Evolutionary conservation across 2,888 invertebrate genomes (phyloP).

Genomic region (Orthosia cruda): DNA sequence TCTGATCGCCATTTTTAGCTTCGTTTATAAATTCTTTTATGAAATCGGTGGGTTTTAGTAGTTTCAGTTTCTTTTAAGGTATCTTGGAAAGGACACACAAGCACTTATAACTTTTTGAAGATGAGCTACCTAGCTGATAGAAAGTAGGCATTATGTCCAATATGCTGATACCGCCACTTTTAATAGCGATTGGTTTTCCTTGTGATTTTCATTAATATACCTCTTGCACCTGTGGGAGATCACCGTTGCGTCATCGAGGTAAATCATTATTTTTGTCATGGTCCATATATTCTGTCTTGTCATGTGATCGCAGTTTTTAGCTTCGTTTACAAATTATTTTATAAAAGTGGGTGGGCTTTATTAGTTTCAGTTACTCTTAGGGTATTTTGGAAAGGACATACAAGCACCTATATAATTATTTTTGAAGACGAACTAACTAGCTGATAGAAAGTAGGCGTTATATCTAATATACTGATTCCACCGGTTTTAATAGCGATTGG

Average conservation of each 20-base stretch:
- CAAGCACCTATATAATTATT: too few relatives aligned
- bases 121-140: too few relatives aligned
- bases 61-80: too few relatives aligned
- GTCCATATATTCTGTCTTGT: constrained; percentile 18
- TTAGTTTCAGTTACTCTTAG: not conserved
- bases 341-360: not conserved
- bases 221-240: constrained; percentile 55
- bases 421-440: too few relatives aligned
- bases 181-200: constrained; percentile 68
- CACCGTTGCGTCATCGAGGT: constrained; percentile 41
- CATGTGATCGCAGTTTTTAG: constrained; percentile 1
- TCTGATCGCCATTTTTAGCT: not conserved
- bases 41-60: not conserved
- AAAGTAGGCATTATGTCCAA: too few relatives aligned
- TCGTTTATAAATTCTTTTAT: not conserved
- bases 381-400: too few relatives aligned
- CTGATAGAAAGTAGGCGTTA: not conserved
- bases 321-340: not conserved
- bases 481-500: constrained; percentile 70
- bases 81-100: too few relatives aligned
- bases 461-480: constrained; percentile 46
- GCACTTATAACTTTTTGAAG: too few relatives aligned
- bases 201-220: constrained; percentile 64
- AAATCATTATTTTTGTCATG: constrained; percentile 27
- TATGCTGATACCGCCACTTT: constrained; percentile 70